A percentile compares a stretch with the other conserved stretches of the same genome.
These are phyloP conservation scores for Protodeltote pygarga DNA, from an alignment of 2,888 invertebrate genomes.

Conservation along the genomic window DNA sequence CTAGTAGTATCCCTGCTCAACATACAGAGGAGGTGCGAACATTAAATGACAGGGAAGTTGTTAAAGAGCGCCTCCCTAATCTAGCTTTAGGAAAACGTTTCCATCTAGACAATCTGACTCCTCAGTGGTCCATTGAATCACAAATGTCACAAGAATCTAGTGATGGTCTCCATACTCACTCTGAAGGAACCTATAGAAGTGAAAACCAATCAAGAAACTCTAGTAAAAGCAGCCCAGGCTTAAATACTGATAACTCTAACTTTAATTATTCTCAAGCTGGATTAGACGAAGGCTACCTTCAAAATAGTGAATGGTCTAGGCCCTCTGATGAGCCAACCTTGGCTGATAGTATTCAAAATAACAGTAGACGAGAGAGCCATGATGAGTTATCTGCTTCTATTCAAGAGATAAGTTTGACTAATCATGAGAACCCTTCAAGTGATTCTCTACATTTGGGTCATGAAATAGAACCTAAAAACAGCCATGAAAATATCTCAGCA, in stretches of 20 bases:
- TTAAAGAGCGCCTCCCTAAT: constrained; percentile 78
- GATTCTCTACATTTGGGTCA: constrained; percentile 43
- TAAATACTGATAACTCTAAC: constrained; percentile 73
- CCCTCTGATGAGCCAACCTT: constrained; percentile 62
- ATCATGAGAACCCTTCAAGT: constrained; percentile 60
- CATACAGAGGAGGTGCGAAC: constrained; percentile 67
- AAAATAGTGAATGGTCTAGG: constrained; percentile 69
- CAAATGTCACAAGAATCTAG: constrained; percentile 89
- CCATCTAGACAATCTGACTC: constrained; percentile 80
- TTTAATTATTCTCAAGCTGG: constrained; percentile 74
- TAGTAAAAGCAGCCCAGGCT: constrained; percentile 78
- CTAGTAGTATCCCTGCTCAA: constrained; percentile 50
- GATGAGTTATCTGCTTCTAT: constrained; percentile 71
- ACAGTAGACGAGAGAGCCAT: constrained; percentile 62
- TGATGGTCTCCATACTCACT: constrained; percentile 87
- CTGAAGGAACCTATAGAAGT: constrained; percentile 88
- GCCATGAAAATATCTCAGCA: constrained; percentile 38
- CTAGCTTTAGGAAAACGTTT: constrained; percentile 77
- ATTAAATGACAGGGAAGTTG: constrained; percentile 73
- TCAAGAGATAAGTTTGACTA: constrained; percentile 73
- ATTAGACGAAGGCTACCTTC: constrained; percentile 63
- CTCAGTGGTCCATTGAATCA: constrained; percentile 90
- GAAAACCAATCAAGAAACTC: constrained; percentile 87
- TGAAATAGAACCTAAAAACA: constrained; percentile 38
- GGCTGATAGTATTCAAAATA: constrained; percentile 54